Conservation (phyloP, 2,113 vertebrate genomes). For the Psephotus haematonotus region DNA sequence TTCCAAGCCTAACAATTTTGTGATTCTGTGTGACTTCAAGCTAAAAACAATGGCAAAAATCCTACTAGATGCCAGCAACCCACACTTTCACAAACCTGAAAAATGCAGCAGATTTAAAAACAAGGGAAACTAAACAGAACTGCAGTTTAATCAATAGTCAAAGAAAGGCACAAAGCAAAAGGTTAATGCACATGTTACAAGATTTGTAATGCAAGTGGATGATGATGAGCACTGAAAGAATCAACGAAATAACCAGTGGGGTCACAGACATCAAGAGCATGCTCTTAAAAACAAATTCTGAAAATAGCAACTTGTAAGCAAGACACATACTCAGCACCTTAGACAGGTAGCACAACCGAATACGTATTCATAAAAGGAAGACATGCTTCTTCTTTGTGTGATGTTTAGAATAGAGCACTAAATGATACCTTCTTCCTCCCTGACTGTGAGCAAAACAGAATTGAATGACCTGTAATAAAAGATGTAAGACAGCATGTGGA, state of each 20-base stretch:
- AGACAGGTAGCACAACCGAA: background rate
- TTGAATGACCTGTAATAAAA: background rate
- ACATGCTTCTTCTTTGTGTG: background rate
- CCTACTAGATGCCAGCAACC: background rate
- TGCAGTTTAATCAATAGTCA: background rate
- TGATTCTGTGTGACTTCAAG: background rate
- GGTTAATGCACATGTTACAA: background rate
- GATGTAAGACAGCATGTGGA: background rate
- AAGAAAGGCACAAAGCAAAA: background rate
- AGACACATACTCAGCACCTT: background rate
- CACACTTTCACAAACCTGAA: background rate
- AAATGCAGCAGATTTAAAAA: background rate
- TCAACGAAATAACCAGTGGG: background rate
- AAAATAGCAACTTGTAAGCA: background rate
- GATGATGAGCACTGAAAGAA: background rate
- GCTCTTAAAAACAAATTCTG: background rate
- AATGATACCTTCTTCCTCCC: background rate
- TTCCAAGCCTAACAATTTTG: background rate
- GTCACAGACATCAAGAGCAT: background rate
- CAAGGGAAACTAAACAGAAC: background rate
- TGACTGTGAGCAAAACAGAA: background rate
- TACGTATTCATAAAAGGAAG: background rate
- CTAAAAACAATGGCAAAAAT: background rate
- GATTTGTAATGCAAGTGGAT: background rate
- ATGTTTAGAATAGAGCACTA: background rate